Evolutionary conservation across 64 coral and sea anemone species (phyloP).

Genomic region (Anthopleura sola): DNA sequence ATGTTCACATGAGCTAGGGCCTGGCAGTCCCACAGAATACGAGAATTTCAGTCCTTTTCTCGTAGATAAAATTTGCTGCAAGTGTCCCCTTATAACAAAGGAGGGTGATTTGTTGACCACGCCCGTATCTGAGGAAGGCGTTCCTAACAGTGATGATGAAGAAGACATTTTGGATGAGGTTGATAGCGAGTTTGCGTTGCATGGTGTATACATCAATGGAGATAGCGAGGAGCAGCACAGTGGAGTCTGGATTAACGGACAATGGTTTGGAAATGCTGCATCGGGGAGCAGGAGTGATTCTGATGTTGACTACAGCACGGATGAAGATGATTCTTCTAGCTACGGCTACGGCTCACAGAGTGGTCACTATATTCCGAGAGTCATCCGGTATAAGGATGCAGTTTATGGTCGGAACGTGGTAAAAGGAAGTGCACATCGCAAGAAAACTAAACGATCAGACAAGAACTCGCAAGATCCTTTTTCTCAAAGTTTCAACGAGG

Average conservation of each 20-base stretch:
- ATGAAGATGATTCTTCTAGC: conserved; percentile 14
- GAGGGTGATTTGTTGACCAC: neutral
- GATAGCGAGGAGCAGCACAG: neutral
- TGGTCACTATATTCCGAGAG: neutral
- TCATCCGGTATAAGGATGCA: neutral
- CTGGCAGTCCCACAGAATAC: neutral
- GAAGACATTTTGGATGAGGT: neutral
- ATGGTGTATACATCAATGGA: neutral
- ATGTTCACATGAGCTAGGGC: neutral
- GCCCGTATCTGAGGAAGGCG: neutral
- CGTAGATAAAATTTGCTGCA: conserved; percentile 50
- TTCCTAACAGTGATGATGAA: neutral
- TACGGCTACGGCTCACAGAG: neutral
- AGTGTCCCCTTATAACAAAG: conserved; percentile 15
- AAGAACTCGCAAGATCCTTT: neutral
- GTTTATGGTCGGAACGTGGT: neutral
- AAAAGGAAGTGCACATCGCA: neutral
- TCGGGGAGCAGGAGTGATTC: neutral
- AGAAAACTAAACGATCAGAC: neutral
- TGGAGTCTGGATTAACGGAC: conserved; percentile 15
- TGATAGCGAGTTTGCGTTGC: neutral
- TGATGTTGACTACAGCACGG: conserved; percentile 31
- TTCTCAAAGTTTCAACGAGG: neutral
- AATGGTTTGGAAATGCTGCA: conserved; percentile 1
- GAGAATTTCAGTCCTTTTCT: conserved; percentile 30